These are phyloP conservation scores for Mellivora capensis DNA, from an alignment of 2,113 vertebrate genomes.

Conservation along the genomic window DNA sequence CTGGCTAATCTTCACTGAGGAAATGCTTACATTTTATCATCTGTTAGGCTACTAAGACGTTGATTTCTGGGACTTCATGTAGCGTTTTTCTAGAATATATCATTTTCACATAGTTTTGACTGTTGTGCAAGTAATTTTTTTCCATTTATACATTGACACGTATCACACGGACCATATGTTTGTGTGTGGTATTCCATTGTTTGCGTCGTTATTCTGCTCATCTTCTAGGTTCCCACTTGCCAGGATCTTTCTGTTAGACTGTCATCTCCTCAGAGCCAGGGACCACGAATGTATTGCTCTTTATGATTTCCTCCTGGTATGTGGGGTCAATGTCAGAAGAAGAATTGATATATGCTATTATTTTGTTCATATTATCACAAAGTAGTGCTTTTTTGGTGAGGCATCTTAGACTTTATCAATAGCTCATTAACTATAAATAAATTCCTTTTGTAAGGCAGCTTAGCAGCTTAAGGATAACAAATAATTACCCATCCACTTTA, in stretches of 20 bases:
- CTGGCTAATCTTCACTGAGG: neutral
- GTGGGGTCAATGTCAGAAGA: neutral
- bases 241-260: neutral
- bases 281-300: neutral
- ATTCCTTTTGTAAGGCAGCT: neutral
- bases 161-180: neutral
- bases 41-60: neutral
- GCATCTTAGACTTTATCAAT: neutral
- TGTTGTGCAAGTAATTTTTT: neutral
- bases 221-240: neutral
- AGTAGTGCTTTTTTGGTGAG: neutral
- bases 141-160: neutral
- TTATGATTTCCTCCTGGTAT: neutral
- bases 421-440: conserved; percentile 17
- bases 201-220: conserved; percentile 2
- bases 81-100: neutral
- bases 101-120: conserved; percentile 1
- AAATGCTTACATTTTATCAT: neutral
- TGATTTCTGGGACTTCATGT: conserved; percentile 1
- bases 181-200: neutral
- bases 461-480: neutral
- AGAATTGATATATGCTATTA: neutral
- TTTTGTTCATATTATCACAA: neutral
- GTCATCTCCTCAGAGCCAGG: neutral
- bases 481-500: neutral